These are phyloP conservation scores for Panagrolaimus sp. DNA, from an alignment of 1,140 invertebrate species.

Conservation along the genomic window DNA sequence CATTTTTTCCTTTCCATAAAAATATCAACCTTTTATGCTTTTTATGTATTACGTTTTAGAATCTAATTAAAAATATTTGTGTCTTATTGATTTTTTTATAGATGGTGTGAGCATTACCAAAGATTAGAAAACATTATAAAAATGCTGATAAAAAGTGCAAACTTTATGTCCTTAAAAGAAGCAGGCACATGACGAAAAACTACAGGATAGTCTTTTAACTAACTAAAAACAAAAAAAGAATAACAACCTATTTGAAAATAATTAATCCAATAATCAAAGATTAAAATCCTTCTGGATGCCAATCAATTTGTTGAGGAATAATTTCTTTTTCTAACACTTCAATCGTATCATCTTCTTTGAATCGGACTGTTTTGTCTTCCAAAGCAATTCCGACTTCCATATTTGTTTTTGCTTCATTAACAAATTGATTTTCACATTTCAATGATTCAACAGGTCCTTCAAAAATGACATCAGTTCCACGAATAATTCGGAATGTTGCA, in stretches of 20 bases:
- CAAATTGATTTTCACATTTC: constrained; percentile 48
- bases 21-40: no score
- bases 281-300: constrained; percentile 55
- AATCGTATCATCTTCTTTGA: constrained; percentile 51
- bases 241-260: constrained; percentile 19
- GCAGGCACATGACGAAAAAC: not conserved
- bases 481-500: constrained; percentile 33
- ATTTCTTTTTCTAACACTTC: constrained; percentile 48
- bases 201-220: no score
- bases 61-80: no score
- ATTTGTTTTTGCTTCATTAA: constrained; percentile 44
- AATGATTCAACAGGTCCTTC: constrained; percentile 54
- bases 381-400: constrained; percentile 53
- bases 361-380: constrained; percentile 47
- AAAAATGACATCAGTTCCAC: constrained; percentile 34
- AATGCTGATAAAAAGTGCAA: no score
- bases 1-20: no score
- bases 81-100: no score
- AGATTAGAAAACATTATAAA: no score
- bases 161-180: no score
- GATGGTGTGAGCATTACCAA: no score
- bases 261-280: constrained; percentile 29
- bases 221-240: not conserved
- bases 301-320: constrained; percentile 41
- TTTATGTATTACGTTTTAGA: no score